Conservation (phyloP, 2,797 vertebrate genomes). For the Fringilla coelebs region DNA sequence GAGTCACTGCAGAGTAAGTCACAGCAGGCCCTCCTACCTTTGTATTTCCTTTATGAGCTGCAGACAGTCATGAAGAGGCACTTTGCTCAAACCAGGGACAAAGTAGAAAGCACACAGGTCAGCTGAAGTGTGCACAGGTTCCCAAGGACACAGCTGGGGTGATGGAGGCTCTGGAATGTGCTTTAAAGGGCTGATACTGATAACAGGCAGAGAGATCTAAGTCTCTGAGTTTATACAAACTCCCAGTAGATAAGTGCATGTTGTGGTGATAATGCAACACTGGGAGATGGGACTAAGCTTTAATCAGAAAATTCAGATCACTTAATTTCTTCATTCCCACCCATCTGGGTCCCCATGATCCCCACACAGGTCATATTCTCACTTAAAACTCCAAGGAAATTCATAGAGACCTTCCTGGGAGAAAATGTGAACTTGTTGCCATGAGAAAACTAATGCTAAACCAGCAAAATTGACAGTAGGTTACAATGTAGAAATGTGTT, state of each 20-base stretch:
- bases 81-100: not conserved
- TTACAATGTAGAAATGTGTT: not conserved
- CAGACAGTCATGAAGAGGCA: not conserved
- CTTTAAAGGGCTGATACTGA: not conserved
- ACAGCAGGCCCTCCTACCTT: not conserved
- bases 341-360: not conserved
- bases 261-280: not conserved
- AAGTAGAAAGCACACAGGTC: not conserved
- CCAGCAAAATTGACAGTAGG: not conserved
- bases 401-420: not conserved
- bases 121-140: not conserved
- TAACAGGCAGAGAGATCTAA: not conserved
- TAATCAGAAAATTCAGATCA: not conserved
- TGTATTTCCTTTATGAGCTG: not conserved
- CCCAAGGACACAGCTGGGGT: not conserved
- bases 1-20: not conserved
- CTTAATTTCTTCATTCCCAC: not conserved
- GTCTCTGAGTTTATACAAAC: not conserved
- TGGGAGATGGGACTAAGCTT: not conserved
- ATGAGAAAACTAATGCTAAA: not conserved
- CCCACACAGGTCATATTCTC: not conserved
- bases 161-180: not conserved
- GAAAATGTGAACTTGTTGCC: not conserved
- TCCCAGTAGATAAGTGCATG: not conserved
- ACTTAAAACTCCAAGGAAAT: not conserved